Evolutionary conservation across 2,113 vertebrate species (phyloP).

Genomic region (Heptranchias perlo): DNA sequence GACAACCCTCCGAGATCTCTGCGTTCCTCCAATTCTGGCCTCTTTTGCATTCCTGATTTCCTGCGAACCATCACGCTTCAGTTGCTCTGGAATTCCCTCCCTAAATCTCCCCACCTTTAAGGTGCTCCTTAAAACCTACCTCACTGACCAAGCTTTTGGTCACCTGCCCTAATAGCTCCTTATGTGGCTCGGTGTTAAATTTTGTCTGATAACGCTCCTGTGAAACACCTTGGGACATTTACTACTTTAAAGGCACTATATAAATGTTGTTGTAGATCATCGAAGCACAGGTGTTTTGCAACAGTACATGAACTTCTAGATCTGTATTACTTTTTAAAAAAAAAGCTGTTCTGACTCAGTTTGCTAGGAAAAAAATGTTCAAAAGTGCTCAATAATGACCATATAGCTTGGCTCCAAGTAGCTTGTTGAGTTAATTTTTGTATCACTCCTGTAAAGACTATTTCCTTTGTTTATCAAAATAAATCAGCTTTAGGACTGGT

Average conservation of each 20-base stretch:
- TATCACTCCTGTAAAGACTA: neutral
- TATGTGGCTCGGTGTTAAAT: neutral
- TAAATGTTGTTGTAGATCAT: neutral
- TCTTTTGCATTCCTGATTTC: neutral
- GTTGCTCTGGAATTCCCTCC: neutral
- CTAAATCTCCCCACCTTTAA: neutral
- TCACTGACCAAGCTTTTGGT: neutral
- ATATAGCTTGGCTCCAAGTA: neutral
- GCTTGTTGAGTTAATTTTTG: neutral
- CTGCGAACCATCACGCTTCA: too few species aligned
- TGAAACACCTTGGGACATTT: neutral
- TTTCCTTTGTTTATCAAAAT: neutral
- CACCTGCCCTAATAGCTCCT: neutral
- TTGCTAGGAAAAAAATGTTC: neutral
- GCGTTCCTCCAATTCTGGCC: neutral
- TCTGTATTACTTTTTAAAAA: neutral
- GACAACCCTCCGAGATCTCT: neutral
- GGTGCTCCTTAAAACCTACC: neutral
- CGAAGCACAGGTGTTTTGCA: neutral
- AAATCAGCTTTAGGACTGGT: neutral
- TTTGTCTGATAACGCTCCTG: neutral
- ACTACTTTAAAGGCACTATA: neutral
- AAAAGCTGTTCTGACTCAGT: neutral
- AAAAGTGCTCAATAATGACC: neutral
- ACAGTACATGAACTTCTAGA: neutral